Evolutionary conservation across 2,113 vertebrate species (phyloP).

Genomic region (Ictalurus furcatus): DNA sequence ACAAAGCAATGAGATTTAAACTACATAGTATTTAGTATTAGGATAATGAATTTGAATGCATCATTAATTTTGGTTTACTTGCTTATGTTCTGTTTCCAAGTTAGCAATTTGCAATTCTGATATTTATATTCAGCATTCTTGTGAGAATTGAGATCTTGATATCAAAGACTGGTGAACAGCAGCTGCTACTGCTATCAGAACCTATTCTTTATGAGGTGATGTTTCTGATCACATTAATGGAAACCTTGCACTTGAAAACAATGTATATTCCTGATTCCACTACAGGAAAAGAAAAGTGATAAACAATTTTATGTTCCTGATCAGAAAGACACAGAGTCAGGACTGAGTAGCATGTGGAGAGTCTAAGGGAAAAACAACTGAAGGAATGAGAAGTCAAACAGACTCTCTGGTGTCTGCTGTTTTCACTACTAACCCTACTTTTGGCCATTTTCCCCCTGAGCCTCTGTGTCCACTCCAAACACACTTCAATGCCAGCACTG

Average conservation of each 20-base stretch:
- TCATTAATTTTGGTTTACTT: neutral
- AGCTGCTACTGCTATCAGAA: neutral
- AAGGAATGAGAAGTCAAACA: conserved; percentile 63
- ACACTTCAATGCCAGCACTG: conserved; percentile 73
- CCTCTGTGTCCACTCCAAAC: conserved; percentile 51
- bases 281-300: neutral
- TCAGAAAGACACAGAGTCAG: conserved; percentile 61
- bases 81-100: neutral
- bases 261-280: neutral
- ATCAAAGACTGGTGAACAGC: neutral
- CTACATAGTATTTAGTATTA: too few relatives aligned
- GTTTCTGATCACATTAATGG: neutral
- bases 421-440: conserved; percentile 66
- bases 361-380: conserved; percentile 66
- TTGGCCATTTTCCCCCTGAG: conserved; percentile 55
- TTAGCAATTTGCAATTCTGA: neutral
- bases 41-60: too few relatives aligned
- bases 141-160: neutral
- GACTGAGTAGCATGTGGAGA: conserved; percentile 62
- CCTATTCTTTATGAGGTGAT: neutral
- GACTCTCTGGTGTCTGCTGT: conserved; percentile 62
- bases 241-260: neutral
- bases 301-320: conserved; percentile 44
- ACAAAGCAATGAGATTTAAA: neutral
- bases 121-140: neutral